Evolutionary conservation across 2,113 vertebrate genomes (phyloP), one percentile per base, ranked within the genome.

Genomic region (Solenodon paradoxus): DNA sequence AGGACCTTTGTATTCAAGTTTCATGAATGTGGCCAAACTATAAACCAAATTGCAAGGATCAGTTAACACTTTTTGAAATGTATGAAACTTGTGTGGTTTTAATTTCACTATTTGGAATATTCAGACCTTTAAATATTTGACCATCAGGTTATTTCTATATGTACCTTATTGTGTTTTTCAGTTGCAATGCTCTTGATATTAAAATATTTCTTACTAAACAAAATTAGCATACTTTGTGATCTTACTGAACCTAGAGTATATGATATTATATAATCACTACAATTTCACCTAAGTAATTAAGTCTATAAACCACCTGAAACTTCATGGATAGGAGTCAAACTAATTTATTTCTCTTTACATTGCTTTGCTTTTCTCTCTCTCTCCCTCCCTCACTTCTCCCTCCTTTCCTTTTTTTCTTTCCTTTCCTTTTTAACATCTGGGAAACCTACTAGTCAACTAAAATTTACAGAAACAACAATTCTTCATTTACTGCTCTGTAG

Each of bases 401-500:
- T n/a, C n/a, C n/a, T n/a, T n/a, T n/a, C n/a, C n/a, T n/a, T n/a
- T n/a, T n/a, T n/a, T n/a, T n/a, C n/a, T n/a, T n/a, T n/a, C n/a
- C n/a, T n/a, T n/a, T n/a, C n/a, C n/a, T n/a, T n/a, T 79, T 40
- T 42, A 59, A 40, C 7, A 40, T 45, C 20, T 51, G 13, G 4
- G 35, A 61, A 92, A 35, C 10, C 45, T 42, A 24, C 7, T 40
- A 2, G 32, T 2, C n/a, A 81, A 26, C 2, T 26, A 75, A 38
- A 10, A 12, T 30, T 17, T 28, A 55, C 5, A 20, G 15, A 81
- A n/a, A 49, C 13, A 11, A n/a, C 20, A 3, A 1, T 40, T 79
- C 19, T 53, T 42, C 2, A 1, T 4, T 3, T 40, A 9, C 4
- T 32, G 4, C 28, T 17, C 40, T 10, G 5, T 7, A 22, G 49